These are phyloP conservation scores for Callosobruchus maculatus DNA, from an alignment of 2,888 invertebrate species.

Conservation along the genomic window DNA sequence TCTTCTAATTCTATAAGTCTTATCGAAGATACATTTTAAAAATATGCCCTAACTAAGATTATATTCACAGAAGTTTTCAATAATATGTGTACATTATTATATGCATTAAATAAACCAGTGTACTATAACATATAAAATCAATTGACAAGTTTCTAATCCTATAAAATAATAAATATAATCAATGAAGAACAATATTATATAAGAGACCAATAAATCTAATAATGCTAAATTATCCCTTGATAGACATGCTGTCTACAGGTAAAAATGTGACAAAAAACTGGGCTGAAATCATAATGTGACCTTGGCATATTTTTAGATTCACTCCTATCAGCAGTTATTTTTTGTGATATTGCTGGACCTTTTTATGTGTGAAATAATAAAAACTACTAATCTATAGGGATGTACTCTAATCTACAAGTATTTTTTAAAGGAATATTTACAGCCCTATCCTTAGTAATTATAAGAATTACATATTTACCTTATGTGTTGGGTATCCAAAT, in stretches of 20 bases:
- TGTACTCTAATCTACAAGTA: background rate
- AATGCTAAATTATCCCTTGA: background rate
- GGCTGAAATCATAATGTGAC: background rate
- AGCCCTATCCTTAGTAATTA: background rate
- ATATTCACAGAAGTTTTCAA: too few species aligned
- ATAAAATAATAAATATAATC: too few species aligned
- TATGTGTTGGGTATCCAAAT: constrained; percentile 39
- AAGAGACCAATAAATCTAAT: background rate
- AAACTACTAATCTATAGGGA: background rate
- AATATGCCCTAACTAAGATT: too few species aligned
- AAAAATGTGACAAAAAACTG: background rate
- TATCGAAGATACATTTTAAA: too few species aligned
- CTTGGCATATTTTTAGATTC: background rate
- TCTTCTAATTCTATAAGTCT: too few species aligned
- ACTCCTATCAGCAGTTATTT: background rate
- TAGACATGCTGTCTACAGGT: background rate
- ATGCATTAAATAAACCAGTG: too few species aligned
- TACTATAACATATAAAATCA: too few species aligned
- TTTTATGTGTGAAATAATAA: background rate
- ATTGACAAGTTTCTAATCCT: too few species aligned
- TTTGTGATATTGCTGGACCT: background rate
- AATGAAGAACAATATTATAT: too few species aligned
- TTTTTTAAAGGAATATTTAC: background rate
- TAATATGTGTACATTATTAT: too few species aligned
- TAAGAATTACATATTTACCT: constrained; percentile 15